These are phyloP conservation scores for Phaenicophaeus curvirostris DNA, from an alignment of 2,797 vertebrate genomes.

Conservation along the genomic window DNA sequence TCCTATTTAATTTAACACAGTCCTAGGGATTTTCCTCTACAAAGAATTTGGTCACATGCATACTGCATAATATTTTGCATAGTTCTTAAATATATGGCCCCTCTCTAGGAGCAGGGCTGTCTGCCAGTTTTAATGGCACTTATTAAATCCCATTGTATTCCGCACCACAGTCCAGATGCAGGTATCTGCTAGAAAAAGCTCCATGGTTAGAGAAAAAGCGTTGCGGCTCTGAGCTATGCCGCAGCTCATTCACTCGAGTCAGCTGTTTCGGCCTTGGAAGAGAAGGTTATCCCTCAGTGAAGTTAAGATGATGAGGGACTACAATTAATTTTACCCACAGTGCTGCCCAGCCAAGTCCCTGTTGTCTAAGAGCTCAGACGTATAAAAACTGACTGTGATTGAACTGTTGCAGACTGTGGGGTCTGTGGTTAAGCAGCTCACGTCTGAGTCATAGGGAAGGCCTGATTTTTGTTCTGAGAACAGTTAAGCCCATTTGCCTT, in stretches of 20 bases:
- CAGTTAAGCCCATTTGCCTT: not conserved
- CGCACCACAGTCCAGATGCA: not conserved
- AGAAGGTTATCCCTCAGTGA: not conserved
- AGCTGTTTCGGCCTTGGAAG: not conserved
- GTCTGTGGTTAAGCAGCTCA: not conserved
- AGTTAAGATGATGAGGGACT: not conserved
- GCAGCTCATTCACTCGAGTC: not conserved
- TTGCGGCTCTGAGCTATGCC: not conserved
- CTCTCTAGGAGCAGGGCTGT: slow-evolving; percentile 20
- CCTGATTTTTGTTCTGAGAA: not conserved
- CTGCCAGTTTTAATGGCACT: slow-evolving; percentile 25
- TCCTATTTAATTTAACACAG: slow-evolving; percentile 72
- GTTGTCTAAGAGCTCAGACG: not conserved
- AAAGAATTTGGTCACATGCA: slow-evolving; percentile 63
- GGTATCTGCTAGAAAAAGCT: slow-evolving; percentile 13
- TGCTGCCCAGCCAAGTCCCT: not conserved
- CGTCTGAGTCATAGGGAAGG: not conserved
- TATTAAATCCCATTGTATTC: slow-evolving; percentile 29
- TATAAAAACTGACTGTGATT: not conserved
- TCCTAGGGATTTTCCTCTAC: slow-evolving; percentile 54
- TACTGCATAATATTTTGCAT: slow-evolving; percentile 49
- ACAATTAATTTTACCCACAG: slow-evolving; percentile 10
- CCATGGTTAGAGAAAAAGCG: not conserved
- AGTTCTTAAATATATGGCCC: slow-evolving; percentile 28
- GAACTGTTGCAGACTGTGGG: not conserved